These are phyloP conservation scores for Plebejus argus DNA, from an alignment of 2,888 invertebrate species.

Conservation along the genomic window DNA sequence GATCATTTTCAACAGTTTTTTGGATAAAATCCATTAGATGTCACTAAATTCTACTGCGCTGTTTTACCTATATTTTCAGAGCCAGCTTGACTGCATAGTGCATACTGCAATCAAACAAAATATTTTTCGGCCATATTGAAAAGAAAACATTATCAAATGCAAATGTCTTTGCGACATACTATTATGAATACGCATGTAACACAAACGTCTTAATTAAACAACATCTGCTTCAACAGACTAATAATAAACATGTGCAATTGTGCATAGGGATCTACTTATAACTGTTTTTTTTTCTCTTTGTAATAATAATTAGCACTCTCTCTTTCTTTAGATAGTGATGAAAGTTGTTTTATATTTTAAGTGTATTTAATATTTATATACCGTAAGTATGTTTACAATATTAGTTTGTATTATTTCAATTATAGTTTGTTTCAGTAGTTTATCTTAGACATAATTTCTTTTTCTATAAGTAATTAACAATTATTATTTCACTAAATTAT, in stretches of 20 bases:
- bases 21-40: neutral
- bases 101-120: neutral
- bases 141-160: neutral
- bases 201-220: slow-evolving; percentile 6
- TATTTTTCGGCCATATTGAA: neutral
- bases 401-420: neutral
- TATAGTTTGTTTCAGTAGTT: neutral
- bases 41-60: no score
- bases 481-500: no score
- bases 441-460: neutral
- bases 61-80: neutral
- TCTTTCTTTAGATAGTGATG: neutral
- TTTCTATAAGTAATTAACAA: no score
- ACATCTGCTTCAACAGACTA: neutral
- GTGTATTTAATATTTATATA: neutral
- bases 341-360: neutral
- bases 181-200: neutral
- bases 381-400: neutral
- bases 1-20: neutral
- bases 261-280: neutral
- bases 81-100: neutral
- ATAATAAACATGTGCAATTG: neutral
- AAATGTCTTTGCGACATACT: neutral
- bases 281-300: neutral
- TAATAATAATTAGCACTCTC: neutral